A percentile compares a stretch with the other conserved stretches of the same genome.
Conservation (phyloP, 2,888 invertebrate genomes). For the Allygus modestus region DNA sequence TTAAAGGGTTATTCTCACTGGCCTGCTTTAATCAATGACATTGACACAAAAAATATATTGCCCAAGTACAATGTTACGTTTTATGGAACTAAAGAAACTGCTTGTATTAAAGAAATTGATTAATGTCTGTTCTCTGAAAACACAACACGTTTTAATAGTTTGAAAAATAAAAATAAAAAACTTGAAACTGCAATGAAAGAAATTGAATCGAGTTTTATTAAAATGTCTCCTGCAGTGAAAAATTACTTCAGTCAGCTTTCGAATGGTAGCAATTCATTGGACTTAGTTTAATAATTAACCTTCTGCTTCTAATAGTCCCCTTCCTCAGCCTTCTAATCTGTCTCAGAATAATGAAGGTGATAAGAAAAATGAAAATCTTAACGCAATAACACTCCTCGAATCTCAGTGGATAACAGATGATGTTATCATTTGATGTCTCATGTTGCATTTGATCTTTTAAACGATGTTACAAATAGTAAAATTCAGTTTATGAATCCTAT, state of each 20-base stretch:
- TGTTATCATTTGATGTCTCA: too few relatives aligned
- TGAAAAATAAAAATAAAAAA: neutral
- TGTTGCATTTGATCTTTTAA: slow-evolving; percentile 9
- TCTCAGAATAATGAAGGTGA: neutral
- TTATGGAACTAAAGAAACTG: slow-evolving; percentile 39
- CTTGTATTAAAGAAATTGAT: slow-evolving; percentile 17
- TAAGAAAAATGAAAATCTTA: neutral
- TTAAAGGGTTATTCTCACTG: slow-evolving; percentile 25
- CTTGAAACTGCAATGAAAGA: neutral
- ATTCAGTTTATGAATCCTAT: slow-evolving; percentile 5
- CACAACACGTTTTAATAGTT: neutral
- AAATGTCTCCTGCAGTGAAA: neutral
- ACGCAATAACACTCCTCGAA: slow-evolving; percentile 8
- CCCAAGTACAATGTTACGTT: slow-evolving; percentile 35
- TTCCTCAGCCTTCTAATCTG: neutral
- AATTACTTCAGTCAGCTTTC: neutral
- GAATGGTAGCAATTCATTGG: neutral
- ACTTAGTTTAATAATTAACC: neutral
- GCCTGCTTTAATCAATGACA: slow-evolving; percentile 21
- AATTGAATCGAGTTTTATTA: slow-evolving; percentile 24
- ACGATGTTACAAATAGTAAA: neutral
- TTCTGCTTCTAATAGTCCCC: neutral
- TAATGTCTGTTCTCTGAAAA: slow-evolving; percentile 5
- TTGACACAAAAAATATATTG: slow-evolving; percentile 7
- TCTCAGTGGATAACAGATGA: slow-evolving; percentile 47